Base-by-base conservation (phyloP, 2,888 invertebrate species). In the Nemoura dubitans region DNA sequence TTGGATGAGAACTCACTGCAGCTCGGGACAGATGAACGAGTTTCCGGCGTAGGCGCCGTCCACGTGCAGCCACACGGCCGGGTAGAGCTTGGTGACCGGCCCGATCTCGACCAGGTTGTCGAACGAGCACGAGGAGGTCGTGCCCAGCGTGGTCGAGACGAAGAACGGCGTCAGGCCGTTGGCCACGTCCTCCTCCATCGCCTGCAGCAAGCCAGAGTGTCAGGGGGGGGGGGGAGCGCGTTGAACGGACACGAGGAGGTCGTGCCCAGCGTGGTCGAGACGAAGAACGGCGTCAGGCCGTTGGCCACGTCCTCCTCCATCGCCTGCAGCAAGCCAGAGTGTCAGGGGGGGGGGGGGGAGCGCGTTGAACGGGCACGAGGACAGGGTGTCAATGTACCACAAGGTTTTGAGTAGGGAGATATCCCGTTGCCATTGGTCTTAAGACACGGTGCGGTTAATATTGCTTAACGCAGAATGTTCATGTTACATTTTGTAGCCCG, bases 1-100 rank as follows among this genome's bases (percentile, higher is more conserved):
- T n/a, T n/a, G n/a, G n/a, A n/a, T 10, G 59, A 21, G 59, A 21
- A 59, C 59, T 21, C 14, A 59, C 81, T 81, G 25, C 6, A 81
- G 81, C 81, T 81, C 81, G 29, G 81, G 81, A 30, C 81, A 81
- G 81, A 81, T 81, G 81, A 81, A 81, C 81, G 81, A 27, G 81
- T 81, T 96, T 1, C 98, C 98, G 0, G 96, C 97, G 90, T 97
- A 98, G 0, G 97, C 97, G 0, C 95, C 97, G 91, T 97, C 97
- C 0, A 97, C 96, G 91, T 97, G 97, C 30, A 97, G 92, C 97
- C 97, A 98, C n/a, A 96, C 93, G 85, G 93, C 92, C 0, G 94
- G 93, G 88, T 92, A 91, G 0, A 91, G 92, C 89, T 95, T 94
- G 89, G 94, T 93, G 0, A 97, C 93, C 26, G 95, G 95, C 0